phyloP scores from a whole-genome alignment of 1,140 invertebrate genomes.

The Meloidogyne exigua region DNA sequence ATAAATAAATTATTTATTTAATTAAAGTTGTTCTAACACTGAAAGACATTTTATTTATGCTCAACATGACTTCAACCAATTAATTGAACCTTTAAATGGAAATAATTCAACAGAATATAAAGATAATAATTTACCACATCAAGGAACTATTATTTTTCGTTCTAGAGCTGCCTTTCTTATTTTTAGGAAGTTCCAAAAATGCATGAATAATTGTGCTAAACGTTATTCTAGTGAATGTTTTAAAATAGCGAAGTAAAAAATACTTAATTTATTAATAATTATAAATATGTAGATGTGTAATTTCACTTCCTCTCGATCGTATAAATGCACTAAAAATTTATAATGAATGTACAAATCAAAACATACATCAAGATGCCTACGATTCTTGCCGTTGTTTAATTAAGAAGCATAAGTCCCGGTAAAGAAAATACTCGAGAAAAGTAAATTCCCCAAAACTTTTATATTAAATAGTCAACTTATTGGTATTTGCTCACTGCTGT shows the following conservation, averaged over 20 bases:
- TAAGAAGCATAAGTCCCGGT: not conserved
- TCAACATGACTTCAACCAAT: not conserved
- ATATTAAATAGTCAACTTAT: conserved; percentile 13
- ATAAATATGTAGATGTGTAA: conserved; percentile 8
- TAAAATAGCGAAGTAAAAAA: not conserved
- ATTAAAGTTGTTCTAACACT: conserved; percentile 7
- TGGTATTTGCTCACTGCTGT: conserved; percentile 17
- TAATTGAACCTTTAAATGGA: not conserved
- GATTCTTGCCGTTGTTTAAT: conserved; percentile 18
- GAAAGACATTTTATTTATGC: not conserved
- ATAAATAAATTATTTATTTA: not conserved
- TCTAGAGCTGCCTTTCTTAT: conserved; percentile 4
- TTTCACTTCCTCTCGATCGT: not conserved
- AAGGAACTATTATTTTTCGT: conserved; percentile 10
- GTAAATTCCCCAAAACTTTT: no score
- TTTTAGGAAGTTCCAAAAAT: conserved; percentile 24
- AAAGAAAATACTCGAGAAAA: no score
- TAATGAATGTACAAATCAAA: conserved; percentile 19
- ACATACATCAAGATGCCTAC: not conserved
- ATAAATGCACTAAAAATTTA: not conserved
- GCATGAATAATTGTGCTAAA: conserved; percentile 27
- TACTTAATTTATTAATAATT: not conserved
- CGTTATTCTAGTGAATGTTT: conserved; percentile 14
- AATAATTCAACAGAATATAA: not conserved
- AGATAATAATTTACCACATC: not conserved